Evolutionary conservation across 2,797 vertebrate species (phyloP), one percentile per base, ranked within the genome.

Genomic region (Peromyscus eremicus): DNA sequence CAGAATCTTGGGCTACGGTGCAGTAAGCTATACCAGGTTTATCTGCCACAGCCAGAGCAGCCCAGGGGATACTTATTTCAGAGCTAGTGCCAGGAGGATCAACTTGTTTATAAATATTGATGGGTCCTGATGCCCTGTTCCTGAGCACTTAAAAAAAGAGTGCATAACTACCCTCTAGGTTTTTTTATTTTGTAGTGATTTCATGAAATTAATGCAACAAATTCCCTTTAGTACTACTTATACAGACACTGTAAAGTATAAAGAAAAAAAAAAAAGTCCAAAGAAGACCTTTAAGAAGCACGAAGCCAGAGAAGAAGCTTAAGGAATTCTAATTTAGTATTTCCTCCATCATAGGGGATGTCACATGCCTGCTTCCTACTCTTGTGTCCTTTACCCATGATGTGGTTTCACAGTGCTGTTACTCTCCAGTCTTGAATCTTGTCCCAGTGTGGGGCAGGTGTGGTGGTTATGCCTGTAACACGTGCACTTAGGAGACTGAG

Each of bases 101-200:
- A 98, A 98, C 97, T 98, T 98, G 97, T 98, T 98, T 98, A 98
- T 98, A 98, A 98, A 98, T 98, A 98, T 98, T 98, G 98, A 98
- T 98, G 95, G 92, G 68, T 92, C 83, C 34, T 29, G 86, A 57
- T 89, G 82, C 90, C 81, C 77, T 86, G 64, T 96, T 98, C 96
- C 96, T 94, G 92, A 94, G 90, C 93, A 92, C 91, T 97, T 97
- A 89, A 83, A 94, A 98, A 95, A 98, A 79, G 75, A 96, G 94
- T 97, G 94, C 80, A 89, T 43, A 95, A 90, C 97, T 96, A 97
- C 95, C 97, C 94, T 98, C 97, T 94, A 96, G 98, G 93, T 95
- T 97, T 97, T 73, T 92, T 97, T 97, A 94, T 96, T 97, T 96
- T 96, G 95, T 94, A 95, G 95, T 96, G 88, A 96, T 97, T 92